Conservation (phyloP, 1,140 invertebrate species). For the Dinoponera quadriceps region DNA sequence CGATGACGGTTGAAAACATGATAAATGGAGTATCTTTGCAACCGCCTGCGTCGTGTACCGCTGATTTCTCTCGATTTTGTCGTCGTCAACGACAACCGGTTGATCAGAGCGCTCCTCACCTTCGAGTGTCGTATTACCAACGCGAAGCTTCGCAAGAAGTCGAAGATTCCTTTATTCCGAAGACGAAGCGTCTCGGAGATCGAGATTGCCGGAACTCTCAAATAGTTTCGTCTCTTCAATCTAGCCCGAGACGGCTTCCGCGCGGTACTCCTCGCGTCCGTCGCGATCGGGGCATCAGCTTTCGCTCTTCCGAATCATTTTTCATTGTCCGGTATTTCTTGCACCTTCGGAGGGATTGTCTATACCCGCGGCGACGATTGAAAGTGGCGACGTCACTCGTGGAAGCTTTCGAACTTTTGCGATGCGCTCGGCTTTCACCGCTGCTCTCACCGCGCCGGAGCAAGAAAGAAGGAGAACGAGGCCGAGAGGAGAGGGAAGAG, state of each 20-base stretch:
- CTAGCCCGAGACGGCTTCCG: constrained; percentile 9
- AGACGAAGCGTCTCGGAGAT: background rate
- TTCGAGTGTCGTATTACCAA: too few species aligned
- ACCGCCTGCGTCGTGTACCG: too few species aligned
- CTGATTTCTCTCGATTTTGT: too few species aligned
- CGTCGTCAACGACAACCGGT: too few species aligned
- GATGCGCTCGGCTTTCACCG: constrained; percentile 63
- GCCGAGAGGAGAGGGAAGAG: constrained; percentile 22
- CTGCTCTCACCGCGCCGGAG: constrained; percentile 56
- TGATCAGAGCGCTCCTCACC: too few species aligned
- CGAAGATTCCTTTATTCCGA: constrained; percentile 16
- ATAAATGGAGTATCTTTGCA: too few species aligned
- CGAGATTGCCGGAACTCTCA: constrained; percentile 8
- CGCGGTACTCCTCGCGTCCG: constrained; percentile 19
- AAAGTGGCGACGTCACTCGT: constrained; percentile 60
- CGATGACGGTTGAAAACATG: too few species aligned
- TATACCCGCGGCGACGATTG: constrained; percentile 53
- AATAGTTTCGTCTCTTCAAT: constrained; percentile 23
- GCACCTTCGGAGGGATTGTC: constrained; percentile 39
- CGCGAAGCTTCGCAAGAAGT: too few species aligned
- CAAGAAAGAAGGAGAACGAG: constrained; percentile 6
- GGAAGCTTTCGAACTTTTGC: constrained; percentile 71
- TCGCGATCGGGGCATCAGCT: constrained; percentile 52
- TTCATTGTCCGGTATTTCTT: constrained; percentile 62
- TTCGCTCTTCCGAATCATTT: constrained; percentile 63